Conservation (phyloP, 2,797 vertebrate species). For the Dendrocincla tyrannina region DNA sequence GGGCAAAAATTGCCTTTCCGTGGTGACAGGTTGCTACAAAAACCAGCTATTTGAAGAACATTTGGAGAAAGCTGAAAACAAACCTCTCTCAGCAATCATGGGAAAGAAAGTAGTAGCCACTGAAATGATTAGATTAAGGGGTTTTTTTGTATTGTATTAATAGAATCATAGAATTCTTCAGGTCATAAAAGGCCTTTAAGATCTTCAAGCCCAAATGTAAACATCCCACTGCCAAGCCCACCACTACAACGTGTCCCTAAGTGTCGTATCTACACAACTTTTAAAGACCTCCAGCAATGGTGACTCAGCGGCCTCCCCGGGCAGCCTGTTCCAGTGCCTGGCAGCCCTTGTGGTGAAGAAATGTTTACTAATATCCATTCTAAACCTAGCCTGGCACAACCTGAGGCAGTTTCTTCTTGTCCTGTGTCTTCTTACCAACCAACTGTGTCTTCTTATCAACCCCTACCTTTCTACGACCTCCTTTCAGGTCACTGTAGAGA, state of each 20-base stretch:
- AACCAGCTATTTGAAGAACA: not conserved
- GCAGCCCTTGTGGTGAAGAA: not conserved
- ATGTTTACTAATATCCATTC: not conserved
- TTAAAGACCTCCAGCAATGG: not conserved
- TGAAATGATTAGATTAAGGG: not conserved
- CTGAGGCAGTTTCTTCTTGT: not conserved
- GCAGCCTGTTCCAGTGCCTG: not conserved
- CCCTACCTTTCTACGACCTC: not conserved
- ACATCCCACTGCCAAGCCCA: not conserved
- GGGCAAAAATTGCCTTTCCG: not conserved
- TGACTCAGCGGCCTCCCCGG: no score
- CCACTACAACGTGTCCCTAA: no score
- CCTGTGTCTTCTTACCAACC: not conserved
- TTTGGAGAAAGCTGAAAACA: not conserved
- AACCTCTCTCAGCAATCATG: not conserved
- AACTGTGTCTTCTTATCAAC: not conserved
- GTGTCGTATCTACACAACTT: no score
- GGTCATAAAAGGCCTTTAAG: not conserved
- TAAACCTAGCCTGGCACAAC: not conserved
- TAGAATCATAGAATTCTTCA: not conserved
- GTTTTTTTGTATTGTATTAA: not conserved
- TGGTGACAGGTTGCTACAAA: not conserved
- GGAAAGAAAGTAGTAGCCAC: not conserved
- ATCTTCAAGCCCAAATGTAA: not conserved
- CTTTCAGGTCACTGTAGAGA: not conserved